These are phyloP conservation scores for Pollachius pollachius DNA, from an alignment of 2,113 vertebrate species.

Conservation along the genomic window DNA sequence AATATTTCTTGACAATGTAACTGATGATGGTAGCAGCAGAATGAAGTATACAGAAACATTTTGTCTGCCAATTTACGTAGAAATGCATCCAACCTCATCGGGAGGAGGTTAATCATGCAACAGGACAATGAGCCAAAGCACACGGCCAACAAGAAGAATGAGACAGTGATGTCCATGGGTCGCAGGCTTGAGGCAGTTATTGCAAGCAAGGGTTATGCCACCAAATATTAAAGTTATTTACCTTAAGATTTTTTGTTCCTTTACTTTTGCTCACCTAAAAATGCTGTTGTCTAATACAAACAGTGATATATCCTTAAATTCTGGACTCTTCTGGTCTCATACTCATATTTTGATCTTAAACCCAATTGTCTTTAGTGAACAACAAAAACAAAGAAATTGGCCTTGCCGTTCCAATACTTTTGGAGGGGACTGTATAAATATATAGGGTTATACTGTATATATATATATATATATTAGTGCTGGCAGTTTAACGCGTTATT, in stretches of 20 bases:
- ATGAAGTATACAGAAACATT: background rate
- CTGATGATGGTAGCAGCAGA: background rate
- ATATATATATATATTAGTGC: no score
- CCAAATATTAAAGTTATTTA: background rate
- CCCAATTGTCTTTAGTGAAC: no score
- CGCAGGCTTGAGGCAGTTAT: background rate
- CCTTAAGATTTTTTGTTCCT: background rate
- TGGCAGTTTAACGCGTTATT: no score
- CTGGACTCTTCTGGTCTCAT: no score
- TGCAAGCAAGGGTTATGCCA: background rate
- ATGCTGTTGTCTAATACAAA: background rate
- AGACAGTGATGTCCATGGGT: background rate
- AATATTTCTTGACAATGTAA: background rate
- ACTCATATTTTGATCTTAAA: no score
- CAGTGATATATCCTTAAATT: background rate
- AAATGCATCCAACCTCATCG: background rate
- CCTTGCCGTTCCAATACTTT: no score
- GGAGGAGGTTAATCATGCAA: background rate
- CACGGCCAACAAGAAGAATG: background rate
- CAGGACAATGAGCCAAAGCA: no score
- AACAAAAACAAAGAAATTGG: no score
- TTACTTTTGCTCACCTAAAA: slow-evolving; percentile 1
- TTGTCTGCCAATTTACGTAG: background rate
- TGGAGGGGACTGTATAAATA: no score
- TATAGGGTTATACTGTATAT: no score